A percentile compares a stretch with the other conserved stretches of the same genome.
Evolutionary conservation across 1,140 invertebrate species (phyloP).

Genomic region (Cydia pomonella): DNA sequence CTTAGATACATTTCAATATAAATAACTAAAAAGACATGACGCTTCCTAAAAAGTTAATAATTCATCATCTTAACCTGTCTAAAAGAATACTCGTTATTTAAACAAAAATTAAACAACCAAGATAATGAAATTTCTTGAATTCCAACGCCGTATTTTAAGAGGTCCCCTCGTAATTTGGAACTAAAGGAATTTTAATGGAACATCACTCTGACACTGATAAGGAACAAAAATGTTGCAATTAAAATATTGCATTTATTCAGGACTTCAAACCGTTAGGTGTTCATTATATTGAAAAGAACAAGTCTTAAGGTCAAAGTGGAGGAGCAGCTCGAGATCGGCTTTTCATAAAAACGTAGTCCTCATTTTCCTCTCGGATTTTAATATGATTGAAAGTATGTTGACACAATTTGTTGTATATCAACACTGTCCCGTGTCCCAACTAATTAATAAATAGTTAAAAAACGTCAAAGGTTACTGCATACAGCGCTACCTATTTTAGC

Average conservation of each 20-base stretch:
- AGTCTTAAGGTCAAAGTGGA: no score
- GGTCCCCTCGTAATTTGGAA: conserved; percentile 26
- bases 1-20: no score
- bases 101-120: conserved; percentile 31
- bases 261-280: background rate
- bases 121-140: conserved; percentile 34
- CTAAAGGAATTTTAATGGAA: conserved; percentile 35
- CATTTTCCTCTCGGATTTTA: no score
- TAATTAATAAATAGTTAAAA: no score
- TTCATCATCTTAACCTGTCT: background rate
- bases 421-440: no score
- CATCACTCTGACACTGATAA: conserved; percentile 28
- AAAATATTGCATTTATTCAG: conserved; percentile 16
- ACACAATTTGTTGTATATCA: no score
- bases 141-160: conserved; percentile 25
- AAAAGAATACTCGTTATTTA: conserved; percentile 5
- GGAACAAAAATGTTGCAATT: conserved; percentile 31
- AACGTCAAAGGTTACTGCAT: no score
- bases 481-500: no score
- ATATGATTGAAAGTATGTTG: no score
- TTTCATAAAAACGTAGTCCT: no score
- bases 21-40: background rate
- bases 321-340: no score
- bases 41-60: background rate
- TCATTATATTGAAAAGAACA: background rate